A percentile compares a stretch with the other conserved stretches of the same genome.
These are phyloP conservation scores for Falco naumanni DNA, from an alignment of 2,797 vertebrate genomes.

Conservation along the genomic window DNA sequence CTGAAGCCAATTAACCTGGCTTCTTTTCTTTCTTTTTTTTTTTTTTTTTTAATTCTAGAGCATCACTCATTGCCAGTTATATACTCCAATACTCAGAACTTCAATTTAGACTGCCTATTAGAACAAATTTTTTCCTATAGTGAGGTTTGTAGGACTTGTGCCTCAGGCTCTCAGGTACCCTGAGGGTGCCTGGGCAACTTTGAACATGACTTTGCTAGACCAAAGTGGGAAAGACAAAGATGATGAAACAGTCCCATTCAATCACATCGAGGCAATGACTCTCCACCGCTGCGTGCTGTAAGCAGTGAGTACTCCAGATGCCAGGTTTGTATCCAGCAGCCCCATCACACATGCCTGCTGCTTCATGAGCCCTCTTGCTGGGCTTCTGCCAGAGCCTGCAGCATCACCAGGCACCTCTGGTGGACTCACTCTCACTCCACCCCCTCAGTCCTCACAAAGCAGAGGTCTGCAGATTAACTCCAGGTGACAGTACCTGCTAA, in stretches of 20 bases:
- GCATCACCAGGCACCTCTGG: not conserved
- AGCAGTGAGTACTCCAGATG: not conserved
- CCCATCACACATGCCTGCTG: not conserved
- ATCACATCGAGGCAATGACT: not conserved
- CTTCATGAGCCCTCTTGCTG: not conserved
- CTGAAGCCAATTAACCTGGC: not conserved
- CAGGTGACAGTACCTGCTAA: not conserved
- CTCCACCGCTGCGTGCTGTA: fast-evolving
- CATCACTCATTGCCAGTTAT: not conserved
- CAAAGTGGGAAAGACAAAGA: not conserved
- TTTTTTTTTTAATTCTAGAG: not conserved
- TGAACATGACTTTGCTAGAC: not conserved
- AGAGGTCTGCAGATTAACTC: not conserved
- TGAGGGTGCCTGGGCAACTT: not conserved
- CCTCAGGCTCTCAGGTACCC: not conserved
- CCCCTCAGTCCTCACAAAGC: not conserved
- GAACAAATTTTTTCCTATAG: not conserved
- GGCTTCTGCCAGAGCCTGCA: not conserved
- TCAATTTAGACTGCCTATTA: not conserved
- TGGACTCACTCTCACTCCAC: not conserved
- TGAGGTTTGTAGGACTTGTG: not conserved
- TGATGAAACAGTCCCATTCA: not conserved
- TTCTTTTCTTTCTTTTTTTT: not conserved
- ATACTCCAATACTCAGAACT: not conserved
- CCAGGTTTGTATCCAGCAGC: not conserved